These are phyloP conservation scores for Peromyscus polionotus DNA, from an alignment of 2,113 vertebrate species.

Conservation along the genomic window DNA sequence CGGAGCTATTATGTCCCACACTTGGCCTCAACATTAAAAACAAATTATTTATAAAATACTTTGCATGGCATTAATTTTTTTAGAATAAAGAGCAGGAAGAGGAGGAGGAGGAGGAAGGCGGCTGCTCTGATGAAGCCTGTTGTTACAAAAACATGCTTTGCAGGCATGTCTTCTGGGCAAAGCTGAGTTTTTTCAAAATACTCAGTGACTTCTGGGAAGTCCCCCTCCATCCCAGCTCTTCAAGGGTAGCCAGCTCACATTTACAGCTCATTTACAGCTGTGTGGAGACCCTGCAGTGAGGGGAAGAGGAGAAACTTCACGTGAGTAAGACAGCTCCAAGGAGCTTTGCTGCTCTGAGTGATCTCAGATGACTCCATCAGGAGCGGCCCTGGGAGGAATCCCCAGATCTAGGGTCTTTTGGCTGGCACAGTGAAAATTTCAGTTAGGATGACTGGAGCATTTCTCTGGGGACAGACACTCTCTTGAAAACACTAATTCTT, in stretches of 20 bases:
- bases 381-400: not conserved
- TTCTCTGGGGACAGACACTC: not conserved
- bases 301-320: not conserved
- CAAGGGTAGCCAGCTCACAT: not conserved
- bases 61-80: not conserved
- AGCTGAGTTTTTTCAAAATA: not conserved
- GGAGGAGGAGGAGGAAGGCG: not conserved
- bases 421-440: not conserved
- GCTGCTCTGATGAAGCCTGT: too few relatives aligned
- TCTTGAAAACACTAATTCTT: not conserved
- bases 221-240: not conserved
- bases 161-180: not conserved
- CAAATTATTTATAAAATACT: not conserved
- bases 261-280: constrained; percentile 20
- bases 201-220: not conserved
- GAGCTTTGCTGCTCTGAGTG: not conserved
- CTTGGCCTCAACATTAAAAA: not conserved
- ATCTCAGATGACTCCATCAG: not conserved
- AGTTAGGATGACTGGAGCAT: not conserved
- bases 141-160: not conserved
- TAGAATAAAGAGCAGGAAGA: not conserved
- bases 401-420: not conserved
- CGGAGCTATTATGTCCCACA: not conserved
- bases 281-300: not conserved
- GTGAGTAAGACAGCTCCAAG: not conserved